Base-by-base conservation (phyloP, 2,797 vertebrate species). In the Sitta carolinensis region DNA sequence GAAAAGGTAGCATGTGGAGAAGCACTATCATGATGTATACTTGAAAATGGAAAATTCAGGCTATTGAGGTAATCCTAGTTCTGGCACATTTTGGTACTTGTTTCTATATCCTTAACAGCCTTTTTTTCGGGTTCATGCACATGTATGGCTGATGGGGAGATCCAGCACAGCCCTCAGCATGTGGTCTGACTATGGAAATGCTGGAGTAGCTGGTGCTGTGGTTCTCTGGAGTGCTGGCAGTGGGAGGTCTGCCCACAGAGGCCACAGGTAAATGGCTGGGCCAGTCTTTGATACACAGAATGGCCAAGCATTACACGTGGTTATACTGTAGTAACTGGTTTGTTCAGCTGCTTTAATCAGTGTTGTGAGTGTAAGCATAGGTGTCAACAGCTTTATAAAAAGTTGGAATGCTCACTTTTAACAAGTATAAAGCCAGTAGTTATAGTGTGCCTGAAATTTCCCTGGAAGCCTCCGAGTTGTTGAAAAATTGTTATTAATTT, bases 131-230 rank as follows among this genome's bases (percentile, higher is more conserved):
- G 16, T 30, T 82, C 8, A 5, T 20, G 59, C 23, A 25, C 1
- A 1, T 9, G 5, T 7, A 17, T 38, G 34, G 12, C 9, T 40
- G 10, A 0, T 13, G 6, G 6, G 42, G 26, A 20, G 18, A 22
- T 43, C 30, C 26, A 29, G 42, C 38, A 25, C 29, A 64, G 48
- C n/a, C 29, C 26, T 15, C 0, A 2, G 38, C 1, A 1, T 2
- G 1, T 13, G 40, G 29, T 32, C 5, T 29, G 58, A 1, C n/a
- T 16, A 2, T 42, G 57, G 59, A 30, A 30, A 62, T 8, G 43
- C 16, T 7, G 36, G 45, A 21, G 19, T 7, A 17, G 5, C 27
- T 61, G 57, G 38, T 66, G 66, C 58, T 36, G 36, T 21, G 78
- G 22, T 9, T 38, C 30, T 67, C 16, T 32, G 63, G 38, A 57